Evolutionary conservation across 2,888 invertebrate species (phyloP), one percentile per base, ranked within the genome.

Genomic region (Drosophila pseudotalamancana): DNA sequence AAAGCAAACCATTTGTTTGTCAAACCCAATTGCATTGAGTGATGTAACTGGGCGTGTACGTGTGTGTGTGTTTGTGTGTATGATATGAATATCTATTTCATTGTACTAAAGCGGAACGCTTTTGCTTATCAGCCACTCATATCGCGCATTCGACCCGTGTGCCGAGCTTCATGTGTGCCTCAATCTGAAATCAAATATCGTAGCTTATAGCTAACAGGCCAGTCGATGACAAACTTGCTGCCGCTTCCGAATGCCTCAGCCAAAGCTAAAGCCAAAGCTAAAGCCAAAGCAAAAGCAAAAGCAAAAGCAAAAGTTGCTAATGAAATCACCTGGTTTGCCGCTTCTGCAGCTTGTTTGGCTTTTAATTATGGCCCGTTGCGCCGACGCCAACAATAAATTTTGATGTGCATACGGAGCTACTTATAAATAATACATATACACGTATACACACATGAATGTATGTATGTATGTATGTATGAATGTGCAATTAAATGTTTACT

Each of bases 281-380:
- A n/a, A n/a, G n/a, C n/a, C n/a, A n/a, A n/a, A n/a, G n/a, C n/a
- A n/a, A n/a, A n/a, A n/a, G n/a, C n/a, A n/a, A n/a, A n/a, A n/a
- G n/a, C n/a, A 19, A 53, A 60, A 71, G 59, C 43, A 55, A 56
- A 66, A 60, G 62, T 60, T 72, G 77, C 78, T 75, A 79, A 77
- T 76, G 66, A 76, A 76, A 77, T 72, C 77, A 77, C 78, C 78
- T 77, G 72, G 61, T 31, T 43, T 31, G 50, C 54, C 35, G 50
- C 39, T 32, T 34, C 16, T 49, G 43, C 75, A 55, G 81, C 84
- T 81, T 81, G 81, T 84, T 81, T 81, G 75, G 81, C 70, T 84
- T 84, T 81, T 81, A 81, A 81, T 84, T 81, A 81, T 81, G 81
- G 81, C 81, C 51, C 67, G 81, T 46, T 77, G 83, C 74, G 80